phyloP scores from a whole-genome alignment of 2,113 vertebrate genomes.

The Myotis lucifugus region DNA sequence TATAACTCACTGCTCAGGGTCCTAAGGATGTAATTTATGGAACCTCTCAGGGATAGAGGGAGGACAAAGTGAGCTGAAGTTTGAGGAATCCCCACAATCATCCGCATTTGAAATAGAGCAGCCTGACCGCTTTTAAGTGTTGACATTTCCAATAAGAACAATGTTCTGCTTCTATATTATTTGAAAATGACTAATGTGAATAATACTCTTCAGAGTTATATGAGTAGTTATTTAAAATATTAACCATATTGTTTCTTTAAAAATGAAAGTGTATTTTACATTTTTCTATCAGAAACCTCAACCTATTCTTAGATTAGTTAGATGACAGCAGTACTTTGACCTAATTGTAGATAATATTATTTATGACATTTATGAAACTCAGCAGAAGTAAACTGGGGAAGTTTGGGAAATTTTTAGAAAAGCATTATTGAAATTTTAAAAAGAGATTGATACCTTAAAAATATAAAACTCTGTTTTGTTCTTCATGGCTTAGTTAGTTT shows the following conservation, averaged over 20 bases:
- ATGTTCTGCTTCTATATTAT: neutral
- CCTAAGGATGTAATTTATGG: neutral
- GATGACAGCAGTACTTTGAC: conserved; percentile 15
- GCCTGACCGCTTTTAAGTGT: neutral
- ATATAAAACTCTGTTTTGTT: neutral
- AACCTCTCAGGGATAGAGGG: neutral
- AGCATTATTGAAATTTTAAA: neutral
- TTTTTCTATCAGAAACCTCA: conserved; percentile 2
- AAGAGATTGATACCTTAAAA: neutral
- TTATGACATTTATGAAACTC: conserved; percentile 16
- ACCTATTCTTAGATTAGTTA: conserved; percentile 27
- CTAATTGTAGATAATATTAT: conserved; percentile 14
- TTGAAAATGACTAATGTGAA: neutral
- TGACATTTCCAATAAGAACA: neutral
- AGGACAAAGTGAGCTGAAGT: neutral
- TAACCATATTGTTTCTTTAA: neutral
- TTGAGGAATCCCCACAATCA: neutral
- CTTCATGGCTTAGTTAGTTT: neutral
- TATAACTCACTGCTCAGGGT: neutral
- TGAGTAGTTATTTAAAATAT: conserved; percentile 7
- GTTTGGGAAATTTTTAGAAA: conserved; percentile 14
- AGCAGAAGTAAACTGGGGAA: neutral
- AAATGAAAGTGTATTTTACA: conserved; percentile 14
- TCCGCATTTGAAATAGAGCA: neutral
- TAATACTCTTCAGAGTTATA: neutral